Evolutionary conservation across 1,140 invertebrate species (phyloP).

Genomic region (Camponotus vicinus): DNA sequence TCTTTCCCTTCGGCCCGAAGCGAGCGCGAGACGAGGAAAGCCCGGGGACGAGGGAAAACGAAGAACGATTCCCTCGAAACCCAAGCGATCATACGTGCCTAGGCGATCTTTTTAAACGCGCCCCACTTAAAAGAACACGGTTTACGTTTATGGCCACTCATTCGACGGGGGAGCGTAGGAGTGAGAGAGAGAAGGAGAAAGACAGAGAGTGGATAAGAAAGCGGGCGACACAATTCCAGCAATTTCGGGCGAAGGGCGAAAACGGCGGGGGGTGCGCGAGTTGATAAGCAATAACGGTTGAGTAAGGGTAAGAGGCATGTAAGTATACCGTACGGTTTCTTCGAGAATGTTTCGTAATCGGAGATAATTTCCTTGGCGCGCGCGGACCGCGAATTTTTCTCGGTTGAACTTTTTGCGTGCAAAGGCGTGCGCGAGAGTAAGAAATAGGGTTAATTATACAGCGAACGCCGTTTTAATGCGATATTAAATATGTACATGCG

Average conservation of each 20-base stretch:
- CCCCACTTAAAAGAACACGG: constrained; percentile 86
- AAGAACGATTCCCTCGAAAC: constrained; percentile 74
- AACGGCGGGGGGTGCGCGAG: constrained; percentile 50
- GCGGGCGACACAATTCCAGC: constrained; percentile 69
- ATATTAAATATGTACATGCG: constrained; percentile 55
- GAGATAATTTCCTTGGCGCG: constrained; percentile 9
- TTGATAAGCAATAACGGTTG: constrained; percentile 83
- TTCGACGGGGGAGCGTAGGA: constrained; percentile 72
- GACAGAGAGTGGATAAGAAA: constrained; percentile 31
- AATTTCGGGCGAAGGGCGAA: constrained; percentile 73
- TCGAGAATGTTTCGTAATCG: constrained; percentile 52
- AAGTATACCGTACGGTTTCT: constrained; percentile 74
- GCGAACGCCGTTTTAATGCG: constrained; percentile 24
- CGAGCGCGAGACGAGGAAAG: constrained; percentile 43
- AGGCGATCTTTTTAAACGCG: constrained; percentile 85
- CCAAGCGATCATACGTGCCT: constrained; percentile 81
- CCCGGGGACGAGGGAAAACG: constrained; percentile 20
- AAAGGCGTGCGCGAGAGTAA: constrained; percentile 15
- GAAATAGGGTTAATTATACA: constrained; percentile 48
- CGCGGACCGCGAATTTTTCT: constrained; percentile 40
- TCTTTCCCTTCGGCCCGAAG: constrained; percentile 62
- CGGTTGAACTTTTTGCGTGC: constrained; percentile 57
- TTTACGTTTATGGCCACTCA: constrained; percentile 86
- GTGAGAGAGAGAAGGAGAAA: constrained; percentile 49
- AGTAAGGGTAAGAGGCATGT: constrained; percentile 10